phyloP scores from a whole-genome alignment of 2,888 invertebrate genomes.

The Tiphia femorata region DNA sequence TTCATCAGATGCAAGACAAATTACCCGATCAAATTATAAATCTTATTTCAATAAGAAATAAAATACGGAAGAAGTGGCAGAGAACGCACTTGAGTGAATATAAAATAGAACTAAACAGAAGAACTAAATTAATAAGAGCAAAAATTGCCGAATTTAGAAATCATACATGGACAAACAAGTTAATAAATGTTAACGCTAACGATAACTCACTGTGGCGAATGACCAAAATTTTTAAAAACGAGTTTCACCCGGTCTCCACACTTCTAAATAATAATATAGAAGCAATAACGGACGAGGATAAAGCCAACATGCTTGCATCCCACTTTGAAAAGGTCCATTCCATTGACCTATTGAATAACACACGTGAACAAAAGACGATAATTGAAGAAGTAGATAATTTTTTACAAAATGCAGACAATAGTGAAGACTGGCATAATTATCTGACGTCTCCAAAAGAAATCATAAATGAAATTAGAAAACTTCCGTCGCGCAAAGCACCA shows the following conservation, averaged over 20 bases:
- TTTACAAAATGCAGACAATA: not conserved
- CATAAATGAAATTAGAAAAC: not conserved
- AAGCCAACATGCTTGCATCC: slow-evolving; percentile 26
- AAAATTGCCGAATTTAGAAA: slow-evolving; percentile 15
- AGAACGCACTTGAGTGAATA: not conserved
- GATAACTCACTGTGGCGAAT: slow-evolving; percentile 30
- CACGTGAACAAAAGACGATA: slow-evolving; percentile 20
- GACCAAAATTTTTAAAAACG: slow-evolving; percentile 28
- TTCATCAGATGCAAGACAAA: no score
- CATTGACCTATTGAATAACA: slow-evolving; percentile 24
- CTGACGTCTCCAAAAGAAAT: slow-evolving; percentile 19
- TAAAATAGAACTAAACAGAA: slow-evolving; percentile 1
- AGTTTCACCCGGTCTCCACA: slow-evolving; percentile 20
- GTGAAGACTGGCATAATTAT: not conserved
- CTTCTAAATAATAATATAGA: slow-evolving; percentile 10
- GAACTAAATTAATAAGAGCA: slow-evolving; percentile 14
- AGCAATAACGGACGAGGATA: slow-evolving; percentile 25
- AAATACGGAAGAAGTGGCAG: slow-evolving; percentile 20
- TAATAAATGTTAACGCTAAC: slow-evolving; percentile 14
- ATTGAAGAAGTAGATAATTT: slow-evolving; percentile 8
- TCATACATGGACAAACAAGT: slow-evolving; percentile 8
- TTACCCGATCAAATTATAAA: slow-evolving; percentile 13
- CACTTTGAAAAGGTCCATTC: slow-evolving; percentile 28
- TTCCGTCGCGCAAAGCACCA: slow-evolving; percentile 7
- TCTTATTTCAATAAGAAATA: slow-evolving; percentile 22